Evolutionary conservation across 2,888 invertebrate genomes (phyloP).

Genomic region (Miltochrista miniata): DNA sequence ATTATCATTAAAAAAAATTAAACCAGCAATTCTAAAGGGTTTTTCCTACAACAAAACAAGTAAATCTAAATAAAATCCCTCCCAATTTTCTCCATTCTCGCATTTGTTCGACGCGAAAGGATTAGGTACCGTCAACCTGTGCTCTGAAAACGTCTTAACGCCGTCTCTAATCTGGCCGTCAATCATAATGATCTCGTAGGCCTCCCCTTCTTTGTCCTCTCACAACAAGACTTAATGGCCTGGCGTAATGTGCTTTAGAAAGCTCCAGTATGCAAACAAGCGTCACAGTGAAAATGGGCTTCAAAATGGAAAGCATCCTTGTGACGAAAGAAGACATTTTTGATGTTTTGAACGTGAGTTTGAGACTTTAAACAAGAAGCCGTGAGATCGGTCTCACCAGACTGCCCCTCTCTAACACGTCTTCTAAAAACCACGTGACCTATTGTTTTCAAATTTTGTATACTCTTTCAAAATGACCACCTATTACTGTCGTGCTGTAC

Average conservation of each 20-base stretch:
- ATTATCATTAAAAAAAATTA: too few species aligned
- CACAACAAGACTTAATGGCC: conserved; percentile 17
- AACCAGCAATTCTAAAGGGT: background rate
- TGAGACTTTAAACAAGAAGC: too few species aligned
- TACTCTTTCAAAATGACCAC: too few species aligned
- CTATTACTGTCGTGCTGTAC: too few species aligned
- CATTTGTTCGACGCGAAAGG: conserved; percentile 1
- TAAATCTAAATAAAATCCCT: background rate
- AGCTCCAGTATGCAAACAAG: conserved; percentile 1
- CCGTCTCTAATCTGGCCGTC: conserved; percentile 6
- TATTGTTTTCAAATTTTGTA: too few species aligned
- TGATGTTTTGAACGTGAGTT: too few species aligned
- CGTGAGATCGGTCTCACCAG: too few species aligned
- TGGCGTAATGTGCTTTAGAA: conserved; percentile 19
- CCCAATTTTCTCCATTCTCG: background rate
- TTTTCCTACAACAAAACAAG: background rate
- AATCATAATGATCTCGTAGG: conserved; percentile 9
- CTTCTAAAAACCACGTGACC: too few species aligned
- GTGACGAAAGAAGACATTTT: too few species aligned
- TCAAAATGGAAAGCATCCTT: too few species aligned
- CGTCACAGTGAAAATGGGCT: too few species aligned
- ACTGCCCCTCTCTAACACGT: too few species aligned
- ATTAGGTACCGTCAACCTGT: conserved; percentile 6
- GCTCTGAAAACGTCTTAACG: conserved; percentile 2
- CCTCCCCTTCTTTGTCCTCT: conserved; percentile 9